These are phyloP conservation scores for Pharmacophagus antenor DNA, from an alignment of 2,888 invertebrate species.

Conservation along the genomic window DNA sequence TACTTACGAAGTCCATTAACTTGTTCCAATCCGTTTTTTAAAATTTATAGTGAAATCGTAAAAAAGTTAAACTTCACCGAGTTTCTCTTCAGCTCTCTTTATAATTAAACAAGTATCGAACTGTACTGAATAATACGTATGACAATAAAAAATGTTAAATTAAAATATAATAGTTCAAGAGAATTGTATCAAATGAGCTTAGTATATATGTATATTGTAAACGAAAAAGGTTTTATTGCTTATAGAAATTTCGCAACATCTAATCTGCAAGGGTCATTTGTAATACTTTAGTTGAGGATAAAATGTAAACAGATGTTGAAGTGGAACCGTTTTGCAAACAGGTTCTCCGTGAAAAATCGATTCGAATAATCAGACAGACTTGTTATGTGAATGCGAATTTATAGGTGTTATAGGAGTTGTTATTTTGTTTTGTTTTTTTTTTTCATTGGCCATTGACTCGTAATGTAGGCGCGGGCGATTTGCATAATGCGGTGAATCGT, in stretches of 20 bases:
- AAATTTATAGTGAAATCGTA: too few relatives aligned
- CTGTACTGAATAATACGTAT: too few relatives aligned
- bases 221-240: neutral
- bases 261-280: neutral
- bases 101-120: too few relatives aligned
- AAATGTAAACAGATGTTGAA: conserved; percentile 3
- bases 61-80: too few relatives aligned
- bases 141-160: too few relatives aligned
- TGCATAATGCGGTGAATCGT: neutral
- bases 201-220: neutral
- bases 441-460: conserved; percentile 14
- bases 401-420: neutral
- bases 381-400: conserved; percentile 7
- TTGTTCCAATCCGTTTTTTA: too few relatives aligned
- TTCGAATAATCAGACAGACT: conserved; percentile 8
- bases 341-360: conserved; percentile 15
- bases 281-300: conserved; percentile 3
- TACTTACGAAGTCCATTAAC: too few relatives aligned
- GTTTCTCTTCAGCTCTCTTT: too few relatives aligned
- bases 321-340: conserved; percentile 16
- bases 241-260: neutral
- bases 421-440: conserved; percentile 12
- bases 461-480: neutral
- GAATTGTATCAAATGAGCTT: too few relatives aligned
- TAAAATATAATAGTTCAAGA: too few relatives aligned